Evolutionary conservation across 2,113 vertebrate genomes (phyloP), one percentile per base, ranked within the genome.

Genomic region (Geococcyx californianus): DNA sequence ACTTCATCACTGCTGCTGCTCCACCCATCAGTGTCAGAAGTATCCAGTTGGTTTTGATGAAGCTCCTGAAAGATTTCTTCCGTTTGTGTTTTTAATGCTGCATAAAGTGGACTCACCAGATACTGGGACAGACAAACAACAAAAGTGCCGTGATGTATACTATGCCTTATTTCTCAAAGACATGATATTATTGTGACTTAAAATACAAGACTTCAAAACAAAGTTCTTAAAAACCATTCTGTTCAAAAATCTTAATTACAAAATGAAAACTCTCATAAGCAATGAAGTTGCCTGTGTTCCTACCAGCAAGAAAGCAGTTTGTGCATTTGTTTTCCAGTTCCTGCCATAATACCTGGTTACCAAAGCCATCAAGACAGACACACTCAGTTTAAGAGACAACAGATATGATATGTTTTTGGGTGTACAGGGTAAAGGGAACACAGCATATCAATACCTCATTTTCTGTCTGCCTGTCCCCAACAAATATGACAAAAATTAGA

Each of bases 71-170:
- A 70, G 77, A 97, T 90, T 90, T 97, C 97, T 89, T 97, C 87
- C 13, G 85, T 91, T 94, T 99, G 98, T 12, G 98, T 96, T 97
- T 97, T 98, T 38, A 99, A 95, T 0, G 97, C 98, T n/a, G 97
- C 95, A 93, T 97, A 98, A 84, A 99, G 97, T 63, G 98, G 99
- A 25, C 98, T 98, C 92, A 99, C 97, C 29, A 99, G 97, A 73
- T 98, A 98, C 99, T 99, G 95, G 47, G 62, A 97, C 10, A 58
- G 51, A 97, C 25, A 84, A 69, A 94, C 16, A 64, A 72, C 78
- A 89, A 24, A 93, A 45, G 11, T 25, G 86, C 20, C 21, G 33
- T 63, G 56, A 86, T 13, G 34, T 31, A 78, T 24, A 23, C 18
- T 47, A 60, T 26, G 24, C 17, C 31, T 76, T 51, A 47, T 40